These are phyloP conservation scores for Paracentrotus lividus DNA, from an alignment of 53 echinoderm and acorn worm genomes.

Conservation along the genomic window DNA sequence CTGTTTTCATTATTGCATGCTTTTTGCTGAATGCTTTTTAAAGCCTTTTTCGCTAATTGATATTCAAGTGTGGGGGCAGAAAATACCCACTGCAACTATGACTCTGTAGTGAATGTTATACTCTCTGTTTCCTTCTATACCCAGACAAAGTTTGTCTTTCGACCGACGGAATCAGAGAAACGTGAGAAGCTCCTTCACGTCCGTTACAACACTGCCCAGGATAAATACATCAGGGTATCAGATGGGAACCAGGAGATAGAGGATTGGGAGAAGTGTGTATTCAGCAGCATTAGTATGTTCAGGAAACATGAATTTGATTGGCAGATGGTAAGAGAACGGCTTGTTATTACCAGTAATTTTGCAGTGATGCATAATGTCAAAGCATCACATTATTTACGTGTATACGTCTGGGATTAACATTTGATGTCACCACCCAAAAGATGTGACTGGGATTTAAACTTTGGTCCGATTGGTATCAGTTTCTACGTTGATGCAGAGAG, in stretches of 20 bases:
- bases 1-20: no score
- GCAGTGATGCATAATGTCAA: no score
- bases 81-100: neutral
- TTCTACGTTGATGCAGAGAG: no score
- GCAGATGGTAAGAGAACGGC: slow-evolving; percentile 80
- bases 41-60: no score
- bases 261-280: slow-evolving; percentile 83
- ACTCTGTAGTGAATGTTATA: neutral
- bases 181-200: slow-evolving; percentile 79
- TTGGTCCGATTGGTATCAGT: no score
- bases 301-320: slow-evolving; percentile 94
- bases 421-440: no score
- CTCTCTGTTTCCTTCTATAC: neutral
- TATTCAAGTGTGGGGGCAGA: neutral
- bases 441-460: no score
- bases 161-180: slow-evolving; percentile 78
- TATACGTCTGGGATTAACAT: no score
- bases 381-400: no score
- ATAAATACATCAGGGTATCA: slow-evolving; percentile 85
- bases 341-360: no score
- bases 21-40: no score
- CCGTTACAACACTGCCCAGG: slow-evolving; percentile 82
- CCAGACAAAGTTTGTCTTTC: slow-evolving; percentile 72
- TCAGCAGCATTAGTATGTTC: slow-evolving; percentile 72
- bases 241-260: slow-evolving; percentile 73